A percentile compares a stretch with the other conserved stretches of the same genome.
phyloP scores from a whole-genome alignment of 2,113 vertebrate genomes.

The Nyctibius bracteatus region DNA sequence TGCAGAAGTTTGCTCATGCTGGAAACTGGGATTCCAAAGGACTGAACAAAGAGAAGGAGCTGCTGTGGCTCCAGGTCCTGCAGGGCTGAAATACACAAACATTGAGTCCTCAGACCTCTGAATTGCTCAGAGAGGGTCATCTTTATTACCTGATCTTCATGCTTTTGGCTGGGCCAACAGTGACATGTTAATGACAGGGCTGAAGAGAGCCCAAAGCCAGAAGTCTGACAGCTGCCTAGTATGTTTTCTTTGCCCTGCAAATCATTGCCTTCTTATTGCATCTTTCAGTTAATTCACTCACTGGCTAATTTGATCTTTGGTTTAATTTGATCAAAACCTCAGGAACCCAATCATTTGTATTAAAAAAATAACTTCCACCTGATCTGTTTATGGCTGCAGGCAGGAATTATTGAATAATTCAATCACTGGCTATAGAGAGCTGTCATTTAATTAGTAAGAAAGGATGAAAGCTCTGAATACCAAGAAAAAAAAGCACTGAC shows the following conservation, averaged over 20 bases:
- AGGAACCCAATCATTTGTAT: constrained; percentile 45
- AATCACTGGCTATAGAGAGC: constrained; percentile 42
- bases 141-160: background rate
- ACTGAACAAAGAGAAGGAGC: constrained; percentile 95
- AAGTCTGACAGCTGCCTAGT: constrained; percentile 38
- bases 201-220: constrained; percentile 13
- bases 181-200: background rate
- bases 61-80: constrained; percentile 96
- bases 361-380: constrained; percentile 60
- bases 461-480: constrained; percentile 17
- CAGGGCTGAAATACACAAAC: constrained; percentile 74
- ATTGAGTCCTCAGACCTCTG: background rate
- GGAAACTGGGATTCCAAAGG: constrained; percentile 96
- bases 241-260: constrained; percentile 13
- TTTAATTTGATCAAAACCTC: constrained; percentile 62
- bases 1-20: constrained; percentile 98
- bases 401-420: constrained; percentile 59
- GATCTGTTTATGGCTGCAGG: constrained; percentile 47
- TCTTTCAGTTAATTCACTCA: constrained; percentile 62
- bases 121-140: background rate
- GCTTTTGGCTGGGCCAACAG: background rate
- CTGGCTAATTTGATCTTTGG: constrained; percentile 46
- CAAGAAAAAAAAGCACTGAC: background rate
- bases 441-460: constrained; percentile 57
- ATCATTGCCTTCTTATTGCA: constrained; percentile 27